These are phyloP conservation scores for Cheilosia soror DNA, from an alignment of 2,888 invertebrate genomes.

Conservation along the genomic window DNA sequence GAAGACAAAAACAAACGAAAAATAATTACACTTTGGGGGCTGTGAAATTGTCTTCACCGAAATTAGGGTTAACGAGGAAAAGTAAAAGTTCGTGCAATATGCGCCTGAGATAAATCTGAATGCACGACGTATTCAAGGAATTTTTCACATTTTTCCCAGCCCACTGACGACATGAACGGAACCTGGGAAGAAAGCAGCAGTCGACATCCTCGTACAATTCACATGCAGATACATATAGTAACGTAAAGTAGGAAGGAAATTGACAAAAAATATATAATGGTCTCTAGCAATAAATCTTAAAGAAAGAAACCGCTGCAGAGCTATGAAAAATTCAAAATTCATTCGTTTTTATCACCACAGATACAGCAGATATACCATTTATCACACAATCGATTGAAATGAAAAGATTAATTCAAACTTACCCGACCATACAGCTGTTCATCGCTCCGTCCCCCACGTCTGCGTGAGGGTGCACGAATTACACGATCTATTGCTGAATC, in stretches of 20 bases:
- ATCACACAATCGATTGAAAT: background rate
- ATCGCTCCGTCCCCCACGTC: slow-evolving; percentile 90
- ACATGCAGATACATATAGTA: background rate
- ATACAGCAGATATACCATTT: slow-evolving; percentile 13
- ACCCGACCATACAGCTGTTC: slow-evolving; percentile 90
- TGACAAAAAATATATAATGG: background rate
- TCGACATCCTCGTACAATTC: slow-evolving; percentile 10
- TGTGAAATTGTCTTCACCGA: slow-evolving; percentile 48
- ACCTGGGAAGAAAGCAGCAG: slow-evolving; percentile 20
- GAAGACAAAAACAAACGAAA: slow-evolving; percentile 28
- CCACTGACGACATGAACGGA: background rate
- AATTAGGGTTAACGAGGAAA: slow-evolving; percentile 72
- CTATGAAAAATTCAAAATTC: slow-evolving; percentile 22
- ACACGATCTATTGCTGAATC: slow-evolving; percentile 84
- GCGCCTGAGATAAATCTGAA: slow-evolving; percentile 49
- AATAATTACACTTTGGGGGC: slow-evolving; percentile 60
- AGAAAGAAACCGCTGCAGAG: background rate
- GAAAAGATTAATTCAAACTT: slow-evolving; percentile 82
- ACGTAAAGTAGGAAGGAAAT: slow-evolving; percentile 23
- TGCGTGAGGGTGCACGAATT: slow-evolving; percentile 90
- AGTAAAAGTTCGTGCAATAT: slow-evolving; percentile 68
- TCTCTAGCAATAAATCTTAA: slow-evolving; percentile 29
- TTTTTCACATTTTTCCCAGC: slow-evolving; percentile 40
- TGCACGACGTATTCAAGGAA: slow-evolving; percentile 33
- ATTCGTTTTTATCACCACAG: slow-evolving; percentile 8